These are phyloP conservation scores for Saguinus oedipus DNA, from an alignment of 2,797 vertebrate genomes.

Conservation along the genomic window DNA sequence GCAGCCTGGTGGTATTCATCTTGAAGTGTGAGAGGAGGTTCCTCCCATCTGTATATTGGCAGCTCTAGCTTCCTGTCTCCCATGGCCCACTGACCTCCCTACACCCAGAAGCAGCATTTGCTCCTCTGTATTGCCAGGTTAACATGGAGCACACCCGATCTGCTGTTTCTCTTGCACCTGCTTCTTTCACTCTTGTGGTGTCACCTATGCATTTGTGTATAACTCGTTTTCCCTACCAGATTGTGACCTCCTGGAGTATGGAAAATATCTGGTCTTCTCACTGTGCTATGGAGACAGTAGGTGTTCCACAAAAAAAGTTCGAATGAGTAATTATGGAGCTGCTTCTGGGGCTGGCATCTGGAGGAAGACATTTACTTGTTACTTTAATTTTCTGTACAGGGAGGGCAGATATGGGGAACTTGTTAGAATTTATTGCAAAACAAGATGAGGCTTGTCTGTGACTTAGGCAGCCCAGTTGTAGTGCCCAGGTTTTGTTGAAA, in stretches of 20 bases:
- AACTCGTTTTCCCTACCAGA: background rate
- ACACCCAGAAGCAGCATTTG: background rate
- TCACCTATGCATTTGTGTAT: background rate
- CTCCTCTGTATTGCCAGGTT: background rate
- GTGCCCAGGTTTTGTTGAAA: background rate
- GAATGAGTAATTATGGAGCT: background rate
- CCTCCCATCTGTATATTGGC: background rate
- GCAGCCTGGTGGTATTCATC: background rate
- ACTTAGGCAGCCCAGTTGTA: background rate
- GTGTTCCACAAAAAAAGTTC: background rate
- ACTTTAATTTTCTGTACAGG: background rate
- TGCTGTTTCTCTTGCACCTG: background rate
- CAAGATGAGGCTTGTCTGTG: background rate
- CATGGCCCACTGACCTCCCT: accelerated
- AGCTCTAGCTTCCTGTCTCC: background rate
- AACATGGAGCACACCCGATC: too few relatives aligned
- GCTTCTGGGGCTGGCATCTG: background rate
- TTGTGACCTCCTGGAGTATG: background rate
- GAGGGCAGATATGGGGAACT: background rate
- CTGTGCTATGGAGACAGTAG: background rate
- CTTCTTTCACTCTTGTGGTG: background rate
- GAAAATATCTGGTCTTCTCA: background rate
- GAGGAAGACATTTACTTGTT: background rate
- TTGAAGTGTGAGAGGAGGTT: background rate
- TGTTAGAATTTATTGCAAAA: background rate